phyloP scores from a whole-genome alignment of 2,888 invertebrate genomes.

The Zootermopsis nevadensis region DNA sequence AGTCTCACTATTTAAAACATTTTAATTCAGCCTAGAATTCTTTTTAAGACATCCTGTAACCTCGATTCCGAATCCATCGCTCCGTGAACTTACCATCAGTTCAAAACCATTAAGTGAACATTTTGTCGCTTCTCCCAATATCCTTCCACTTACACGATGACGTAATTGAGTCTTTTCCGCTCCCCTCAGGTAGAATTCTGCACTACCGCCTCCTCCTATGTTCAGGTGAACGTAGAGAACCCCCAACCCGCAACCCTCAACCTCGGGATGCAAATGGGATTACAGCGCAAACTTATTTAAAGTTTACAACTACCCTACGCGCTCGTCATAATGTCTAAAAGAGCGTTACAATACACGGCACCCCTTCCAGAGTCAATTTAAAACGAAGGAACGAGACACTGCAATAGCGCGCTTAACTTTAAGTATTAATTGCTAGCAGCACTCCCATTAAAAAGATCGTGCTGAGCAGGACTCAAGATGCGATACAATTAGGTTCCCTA shows the following conservation, averaged over 20 bases:
- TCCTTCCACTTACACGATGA: constrained; percentile 12
- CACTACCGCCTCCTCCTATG: neutral
- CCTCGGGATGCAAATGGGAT: constrained; percentile 1
- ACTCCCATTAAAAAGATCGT: neutral
- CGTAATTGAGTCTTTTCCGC: constrained; percentile 16
- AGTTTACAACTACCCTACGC: neutral
- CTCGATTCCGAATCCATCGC: neutral
- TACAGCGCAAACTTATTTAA: constrained; percentile 14
- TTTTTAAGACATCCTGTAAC: neutral
- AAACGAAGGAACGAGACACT: neutral
- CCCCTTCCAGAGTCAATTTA: neutral
- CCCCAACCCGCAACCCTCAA: neutral
- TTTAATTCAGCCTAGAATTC: no score
- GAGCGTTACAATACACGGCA: neutral
- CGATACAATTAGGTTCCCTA: no score
- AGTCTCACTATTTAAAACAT: no score
- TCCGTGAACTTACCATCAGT: neutral
- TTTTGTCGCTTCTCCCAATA: neutral
- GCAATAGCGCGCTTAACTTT: neutral
- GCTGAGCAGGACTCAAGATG: no score
- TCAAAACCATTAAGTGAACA: constrained; percentile 4
- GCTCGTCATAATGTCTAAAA: constrained; percentile 4
- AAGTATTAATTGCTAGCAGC: neutral
- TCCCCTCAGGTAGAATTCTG: neutral
- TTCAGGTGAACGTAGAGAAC: neutral